Evolutionary conservation across 2,888 invertebrate species (phyloP), one percentile per base, ranked within the genome.

Genomic region (Hetaerina titia): DNA sequence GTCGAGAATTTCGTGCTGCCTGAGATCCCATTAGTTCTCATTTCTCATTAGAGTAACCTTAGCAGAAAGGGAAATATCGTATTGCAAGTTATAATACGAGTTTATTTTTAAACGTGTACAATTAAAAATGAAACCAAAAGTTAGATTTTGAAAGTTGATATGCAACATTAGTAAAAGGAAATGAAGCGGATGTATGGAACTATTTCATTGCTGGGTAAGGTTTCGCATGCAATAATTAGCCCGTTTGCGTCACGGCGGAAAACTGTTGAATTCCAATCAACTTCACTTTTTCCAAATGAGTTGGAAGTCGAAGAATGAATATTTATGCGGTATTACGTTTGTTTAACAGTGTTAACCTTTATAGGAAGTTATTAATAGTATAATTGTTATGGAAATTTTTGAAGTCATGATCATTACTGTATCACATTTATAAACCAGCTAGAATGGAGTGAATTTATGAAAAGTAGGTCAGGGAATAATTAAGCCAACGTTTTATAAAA

Each of bases 391-490:
- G 81, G 81, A 81, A 81, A 81, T 31, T 2, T 81, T 81, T 81
- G 31, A 81, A 31, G 31, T 8, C 81, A 81, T 31, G 31, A 25
- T 31, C 81, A 15, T 81, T 81, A 25, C 31, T 11, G 25, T 81
- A 31, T 31, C 81, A 25, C 31, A 31, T 81, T 81, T 81, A 31
- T n/a, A 31, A 81, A 31, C 81, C 31, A 13, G 25, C 13, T 81
- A 81, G 5, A 31, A 2, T 31, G 81, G 25, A 6, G 31, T 81
- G 31, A 25, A 81, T 81, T 81, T 81, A 15, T 81, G 19, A 81
- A 81, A 81, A 81, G 81, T 31, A 81, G 81, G 81, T 81, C 81
- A 81, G 81, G 81, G 81, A 31, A 31, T 81, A 81, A 81, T 81
- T 31, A 81, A 11, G 13, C 81, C 81, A 81, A 81, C 7, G 81